Evolutionary conservation across 2,888 invertebrate species (phyloP).

Genomic region (Lacanobia oleracea): DNA sequence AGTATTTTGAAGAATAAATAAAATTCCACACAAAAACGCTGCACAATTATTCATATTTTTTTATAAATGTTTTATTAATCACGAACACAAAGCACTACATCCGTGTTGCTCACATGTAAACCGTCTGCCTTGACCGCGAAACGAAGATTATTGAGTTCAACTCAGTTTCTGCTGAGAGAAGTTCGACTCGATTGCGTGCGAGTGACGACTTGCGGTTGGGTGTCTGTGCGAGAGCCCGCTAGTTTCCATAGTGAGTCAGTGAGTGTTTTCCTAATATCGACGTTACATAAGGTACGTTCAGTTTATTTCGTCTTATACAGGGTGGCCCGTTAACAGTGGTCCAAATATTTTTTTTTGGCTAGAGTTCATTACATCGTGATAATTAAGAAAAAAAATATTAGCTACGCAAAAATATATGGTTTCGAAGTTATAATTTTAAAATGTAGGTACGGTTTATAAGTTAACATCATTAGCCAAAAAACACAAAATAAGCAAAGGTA

Average conservation of each 20-base stretch:
- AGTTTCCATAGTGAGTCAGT: slow-evolving; percentile 18
- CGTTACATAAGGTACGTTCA: not conserved
- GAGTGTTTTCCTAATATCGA: slow-evolving; percentile 23
- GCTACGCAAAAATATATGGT: too few species aligned
- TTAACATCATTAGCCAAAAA: too few species aligned
- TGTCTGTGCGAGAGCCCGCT: not conserved
- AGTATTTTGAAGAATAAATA: slow-evolving; percentile 51
- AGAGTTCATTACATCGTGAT: too few species aligned
- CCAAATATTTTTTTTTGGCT: too few species aligned
- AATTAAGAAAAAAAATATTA: too few species aligned
- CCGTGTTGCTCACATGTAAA: slow-evolving; percentile 47
- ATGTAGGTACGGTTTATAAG: too few species aligned
- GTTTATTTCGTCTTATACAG: not conserved
- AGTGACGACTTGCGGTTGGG: slow-evolving; percentile 7
- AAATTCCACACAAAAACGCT: slow-evolving; percentile 55
- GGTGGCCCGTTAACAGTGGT: too few species aligned
- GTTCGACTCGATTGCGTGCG: slow-evolving; percentile 3
- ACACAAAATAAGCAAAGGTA: too few species aligned
- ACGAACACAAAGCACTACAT: slow-evolving; percentile 36
- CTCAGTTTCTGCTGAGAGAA: slow-evolving; percentile 37
- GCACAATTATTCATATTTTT: slow-evolving; percentile 56
- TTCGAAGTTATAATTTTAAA: too few species aligned
- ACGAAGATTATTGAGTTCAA: slow-evolving; percentile 55
- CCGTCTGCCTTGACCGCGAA: slow-evolving; percentile 59
- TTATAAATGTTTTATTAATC: not conserved